Evolutionary conservation across 2,888 invertebrate species (phyloP), one percentile per base, ranked within the genome.

Genomic region (Siphlonurus alternatus): DNA sequence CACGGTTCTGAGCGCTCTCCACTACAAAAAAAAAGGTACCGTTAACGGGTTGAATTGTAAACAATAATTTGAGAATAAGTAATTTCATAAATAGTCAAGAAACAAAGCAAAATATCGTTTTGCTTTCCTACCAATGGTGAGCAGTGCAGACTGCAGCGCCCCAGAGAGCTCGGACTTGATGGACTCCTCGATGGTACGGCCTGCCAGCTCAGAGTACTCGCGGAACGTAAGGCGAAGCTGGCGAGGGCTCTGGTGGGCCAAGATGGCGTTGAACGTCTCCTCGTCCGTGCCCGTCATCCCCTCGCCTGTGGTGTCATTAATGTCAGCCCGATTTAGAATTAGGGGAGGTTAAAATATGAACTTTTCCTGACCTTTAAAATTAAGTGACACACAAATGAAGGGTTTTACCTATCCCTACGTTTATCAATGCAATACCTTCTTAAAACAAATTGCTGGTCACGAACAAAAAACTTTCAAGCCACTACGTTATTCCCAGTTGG

Each of bases 231-330:
- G 64, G 15, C 73, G 68, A 64, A 77, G 68, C 69, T 79, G 79
- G 3, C 72, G 72, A 63, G 72, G 76, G 64, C 77, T 76, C 67
- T 76, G 74, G 18, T 76, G 70, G 3, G 75, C 74, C 69, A 78
- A 66, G 15, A 75, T 69, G 51, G 68, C 68, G 23, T 76, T 72
- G 67, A 78, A 74, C 1, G 69, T 66, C 23, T 71, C 71, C 66
- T 74, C 74, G 61, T 74, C 73, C 1, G 76, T 77, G 23, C 76
- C 72, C 64, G 69, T 66, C 63, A 69, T 68, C 3, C 65, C 70
- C 66, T 71, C 69, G 23, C 70, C 70, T 68, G 65, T 25, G 64
- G 63, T 62, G 53, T 38, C 19, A 56, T 22, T 18, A 23, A 19
- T 59, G 24, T 22, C 53, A 61, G 25, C 19, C 24, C 24, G 15